Evolutionary conservation across 2,113 vertebrate species (phyloP).

Genomic region (Jacana jacana): DNA sequence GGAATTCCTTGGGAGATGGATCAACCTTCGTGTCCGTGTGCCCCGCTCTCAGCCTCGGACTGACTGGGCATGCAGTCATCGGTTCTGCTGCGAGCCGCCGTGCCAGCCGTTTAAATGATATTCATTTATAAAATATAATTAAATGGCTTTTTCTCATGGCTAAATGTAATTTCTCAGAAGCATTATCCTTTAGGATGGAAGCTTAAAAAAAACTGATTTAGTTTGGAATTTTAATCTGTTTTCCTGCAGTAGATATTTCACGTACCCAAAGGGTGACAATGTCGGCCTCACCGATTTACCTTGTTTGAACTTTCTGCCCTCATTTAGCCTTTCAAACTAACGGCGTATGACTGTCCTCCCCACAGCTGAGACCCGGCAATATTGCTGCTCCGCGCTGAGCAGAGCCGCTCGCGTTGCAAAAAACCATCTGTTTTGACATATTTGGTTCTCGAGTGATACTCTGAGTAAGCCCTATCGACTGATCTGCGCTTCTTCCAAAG

Average conservation of each 20-base stretch:
- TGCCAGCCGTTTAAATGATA: background rate
- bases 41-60: background rate
- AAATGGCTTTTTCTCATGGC: background rate
- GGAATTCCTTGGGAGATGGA: background rate
- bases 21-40: background rate
- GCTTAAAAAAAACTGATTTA: background rate
- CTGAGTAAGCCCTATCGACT: background rate
- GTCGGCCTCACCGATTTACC: background rate
- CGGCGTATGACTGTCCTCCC: background rate
- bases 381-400: background rate
- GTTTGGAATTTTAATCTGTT: constrained; percentile 34
- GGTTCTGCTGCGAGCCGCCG: background rate
- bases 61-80: background rate
- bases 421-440: background rate
- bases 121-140: background rate
- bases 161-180: constrained; percentile 8
- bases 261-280: background rate
- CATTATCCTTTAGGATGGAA: constrained; percentile 14
- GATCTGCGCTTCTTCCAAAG: background rate
- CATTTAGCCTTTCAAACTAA: background rate
- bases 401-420: background rate
- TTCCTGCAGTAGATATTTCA: background rate
- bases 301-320: background rate
- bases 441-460: background rate
- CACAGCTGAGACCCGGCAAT: background rate